Conservation (phyloP, 2,888 invertebrate species). For the Hirtodrosophila duncani region DNA sequence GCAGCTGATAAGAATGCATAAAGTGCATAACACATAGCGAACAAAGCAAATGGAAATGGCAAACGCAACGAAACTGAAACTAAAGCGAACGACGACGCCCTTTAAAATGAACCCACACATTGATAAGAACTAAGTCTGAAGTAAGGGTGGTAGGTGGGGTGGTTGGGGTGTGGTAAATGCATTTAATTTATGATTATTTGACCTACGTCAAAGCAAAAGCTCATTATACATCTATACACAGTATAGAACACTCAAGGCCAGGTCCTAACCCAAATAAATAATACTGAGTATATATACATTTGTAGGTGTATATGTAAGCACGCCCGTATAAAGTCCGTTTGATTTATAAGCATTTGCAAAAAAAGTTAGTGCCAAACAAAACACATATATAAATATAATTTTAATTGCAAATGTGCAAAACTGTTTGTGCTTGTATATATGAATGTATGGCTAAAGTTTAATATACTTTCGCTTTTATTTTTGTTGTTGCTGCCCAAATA, state of each 20-base stretch:
- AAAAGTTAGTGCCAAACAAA: slow-evolving; percentile 2
- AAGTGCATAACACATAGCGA: slow-evolving; percentile 18
- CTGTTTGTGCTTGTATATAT: not conserved
- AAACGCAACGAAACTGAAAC: slow-evolving; percentile 31
- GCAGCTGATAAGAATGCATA: not conserved
- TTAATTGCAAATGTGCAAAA: slow-evolving; percentile 4
- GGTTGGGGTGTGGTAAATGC: slow-evolving; percentile 9
- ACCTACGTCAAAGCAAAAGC: slow-evolving; percentile 58
- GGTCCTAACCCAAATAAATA: not conserved
- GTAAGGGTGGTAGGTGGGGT: not conserved
- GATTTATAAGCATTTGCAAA: slow-evolving; percentile 16
- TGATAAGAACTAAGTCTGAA: slow-evolving; percentile 15
- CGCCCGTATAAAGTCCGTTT: slow-evolving; percentile 3
- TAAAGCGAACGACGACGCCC: too few species aligned
- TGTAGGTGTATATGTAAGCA: slow-evolving; percentile 1
- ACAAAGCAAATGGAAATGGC: slow-evolving; percentile 26
- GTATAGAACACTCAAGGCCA: slow-evolving; percentile 25
- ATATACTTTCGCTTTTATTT: slow-evolving; percentile 58
- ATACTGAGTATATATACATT: not conserved
- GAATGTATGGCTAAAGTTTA: slow-evolving; percentile 21
- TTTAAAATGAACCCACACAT: too few species aligned
- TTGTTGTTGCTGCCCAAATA: slow-evolving; percentile 23
- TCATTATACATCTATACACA: not conserved
- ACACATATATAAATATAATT: slow-evolving; percentile 5
- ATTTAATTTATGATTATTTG: slow-evolving; percentile 48